Conservation (phyloP, 2,888 invertebrate genomes). For the Blomia tropicalis region DNA sequence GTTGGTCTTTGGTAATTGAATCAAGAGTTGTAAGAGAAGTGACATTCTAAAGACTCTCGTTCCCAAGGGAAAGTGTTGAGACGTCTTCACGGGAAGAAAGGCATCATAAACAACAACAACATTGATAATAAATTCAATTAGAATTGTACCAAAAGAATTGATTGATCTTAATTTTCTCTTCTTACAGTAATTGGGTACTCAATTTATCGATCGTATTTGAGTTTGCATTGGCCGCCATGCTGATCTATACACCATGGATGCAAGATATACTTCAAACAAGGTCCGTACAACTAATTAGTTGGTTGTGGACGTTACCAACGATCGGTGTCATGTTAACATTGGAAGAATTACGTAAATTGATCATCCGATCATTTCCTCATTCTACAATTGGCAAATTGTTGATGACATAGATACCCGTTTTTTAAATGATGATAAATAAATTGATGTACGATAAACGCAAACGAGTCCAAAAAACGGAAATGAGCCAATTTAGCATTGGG, state of each 20-base stretch:
- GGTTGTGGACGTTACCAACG: slow-evolving; percentile 94
- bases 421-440: too few species aligned
- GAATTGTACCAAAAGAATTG: too few species aligned
- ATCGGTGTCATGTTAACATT: slow-evolving; percentile 95
- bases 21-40: too few species aligned
- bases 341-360: slow-evolving; percentile 92
- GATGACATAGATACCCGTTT: not conserved
- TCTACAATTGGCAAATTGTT: slow-evolving; percentile 6
- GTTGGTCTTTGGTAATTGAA: too few species aligned
- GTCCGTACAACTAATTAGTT: slow-evolving; percentile 78
- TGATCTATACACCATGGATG: slow-evolving; percentile 92
- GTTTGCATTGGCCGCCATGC: slow-evolving; percentile 80
- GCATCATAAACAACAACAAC: too few species aligned
- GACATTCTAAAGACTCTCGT: too few species aligned
- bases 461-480: not conserved
- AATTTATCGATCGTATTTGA: slow-evolving; percentile 90
- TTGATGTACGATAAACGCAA: too few species aligned
- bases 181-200: slow-evolving; percentile 65
- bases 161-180: slow-evolving; percentile 8
- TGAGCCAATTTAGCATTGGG: not conserved
- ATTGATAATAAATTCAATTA: too few species aligned
- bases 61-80: too few species aligned
- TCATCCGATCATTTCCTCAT: slow-evolving; percentile 87
- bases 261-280: slow-evolving; percentile 74
- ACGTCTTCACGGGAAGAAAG: too few species aligned